Evolutionary conservation across 2,888 invertebrate genomes (phyloP), one percentile per base, ranked within the genome.

Genomic region (Melanotus villosus): DNA sequence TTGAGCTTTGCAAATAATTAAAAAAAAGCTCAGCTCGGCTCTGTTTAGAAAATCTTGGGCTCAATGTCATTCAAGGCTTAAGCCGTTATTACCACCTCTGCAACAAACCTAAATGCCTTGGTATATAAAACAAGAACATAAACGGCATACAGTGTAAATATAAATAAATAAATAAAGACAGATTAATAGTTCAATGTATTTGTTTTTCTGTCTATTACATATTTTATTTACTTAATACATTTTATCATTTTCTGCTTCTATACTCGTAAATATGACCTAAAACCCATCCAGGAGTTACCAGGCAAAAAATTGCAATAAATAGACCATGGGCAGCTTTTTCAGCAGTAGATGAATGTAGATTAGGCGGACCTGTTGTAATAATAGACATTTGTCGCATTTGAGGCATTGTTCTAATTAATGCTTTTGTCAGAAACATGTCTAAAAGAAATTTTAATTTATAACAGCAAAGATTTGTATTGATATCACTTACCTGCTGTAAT

Each of bases 271-370:
- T 36, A 23, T 66, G 66, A 7, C 14, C n/a, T 43, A 66, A 30
- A 41, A 66, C 60, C 66, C 66, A 66, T 9, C 43, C 54, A 21
- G 66, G 66, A 21, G 52, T 66, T 32, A 43, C 50, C n/a, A 66
- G 16, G 10, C 59, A 54, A 21, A 19, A 12, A 2, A 32, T 7
- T 1, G 54, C 41, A 6, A 66, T 43, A 12, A 52, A 41, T 9
- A 32, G n/a, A 2, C 66, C 66, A 30, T 60, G 60, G 3, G 7
- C 14, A 19, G 41, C 38, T 10, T 19, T 58, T 59, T 66, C 66
- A n/a, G 19, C 9, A 7, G 30, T 3, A 2, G 59, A 16, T 4
- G 59, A 5, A 16, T 19, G 23, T 12, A 38, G 16, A 9, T 59
- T 52, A 14, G 66, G 66, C 0, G 59, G 59, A 10, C 59, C 50